Evolutionary conservation across 2,113 vertebrate genomes (phyloP).

Genomic region (Hypomesus transpacificus): DNA sequence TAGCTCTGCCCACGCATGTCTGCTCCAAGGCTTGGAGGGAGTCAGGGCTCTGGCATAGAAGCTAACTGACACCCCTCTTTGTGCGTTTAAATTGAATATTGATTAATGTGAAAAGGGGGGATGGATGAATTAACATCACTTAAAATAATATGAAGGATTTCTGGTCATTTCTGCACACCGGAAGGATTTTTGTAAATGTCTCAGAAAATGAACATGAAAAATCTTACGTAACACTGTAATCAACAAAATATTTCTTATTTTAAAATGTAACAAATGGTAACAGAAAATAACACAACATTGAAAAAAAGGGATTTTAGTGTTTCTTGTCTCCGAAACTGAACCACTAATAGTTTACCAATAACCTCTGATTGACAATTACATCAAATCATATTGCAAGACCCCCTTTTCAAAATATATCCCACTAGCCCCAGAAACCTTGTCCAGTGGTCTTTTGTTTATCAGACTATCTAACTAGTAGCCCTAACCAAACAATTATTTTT

Average conservation of each 20-base stretch:
- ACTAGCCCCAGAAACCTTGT: neutral
- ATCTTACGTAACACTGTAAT: no score
- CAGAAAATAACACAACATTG: no score
- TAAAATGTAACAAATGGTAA: no score
- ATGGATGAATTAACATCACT: conserved; percentile 5
- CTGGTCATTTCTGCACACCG: neutral
- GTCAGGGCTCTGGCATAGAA: conserved; percentile 7
- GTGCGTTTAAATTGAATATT: conserved; percentile 45
- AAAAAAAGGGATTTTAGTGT: no score
- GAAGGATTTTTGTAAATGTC: neutral
- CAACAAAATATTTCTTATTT: no score
- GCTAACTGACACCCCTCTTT: conserved; percentile 18
- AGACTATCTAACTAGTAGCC: neutral
- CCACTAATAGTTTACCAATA: no score
- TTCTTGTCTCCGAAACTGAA: no score
- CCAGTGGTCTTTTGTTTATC: neutral
- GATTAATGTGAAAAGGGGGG: conserved; percentile 4
- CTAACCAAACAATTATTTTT: neutral
- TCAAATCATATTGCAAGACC: no score
- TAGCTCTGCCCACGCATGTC: conserved; percentile 30
- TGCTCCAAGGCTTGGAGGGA: conserved; percentile 19
- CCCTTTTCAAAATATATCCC: neutral
- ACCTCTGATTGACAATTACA: no score
- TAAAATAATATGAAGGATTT: neutral
- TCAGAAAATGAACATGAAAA: neutral